Conservation (phyloP, 2,888 invertebrate genomes). For the Cantharis flavilabris region DNA sequence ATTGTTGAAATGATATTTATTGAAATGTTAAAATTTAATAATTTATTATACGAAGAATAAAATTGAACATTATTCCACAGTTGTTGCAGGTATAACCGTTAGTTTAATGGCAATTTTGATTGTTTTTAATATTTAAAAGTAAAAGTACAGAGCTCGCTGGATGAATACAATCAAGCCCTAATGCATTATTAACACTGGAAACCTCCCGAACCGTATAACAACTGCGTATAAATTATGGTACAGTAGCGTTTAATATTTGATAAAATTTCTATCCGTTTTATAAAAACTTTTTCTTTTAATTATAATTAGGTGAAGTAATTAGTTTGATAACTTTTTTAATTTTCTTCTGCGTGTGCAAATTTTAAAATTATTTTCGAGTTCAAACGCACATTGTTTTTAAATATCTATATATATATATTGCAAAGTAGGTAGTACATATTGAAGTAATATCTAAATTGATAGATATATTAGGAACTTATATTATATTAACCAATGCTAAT, state of each 20-base stretch:
- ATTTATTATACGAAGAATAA: not conserved
- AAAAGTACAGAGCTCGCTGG: conserved; percentile 11
- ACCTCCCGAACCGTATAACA: conserved; percentile 9
- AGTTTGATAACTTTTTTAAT: not conserved
- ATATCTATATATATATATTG: not conserved
- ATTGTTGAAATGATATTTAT: not conserved
- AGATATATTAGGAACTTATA: not conserved
- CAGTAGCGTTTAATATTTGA: not conserved
- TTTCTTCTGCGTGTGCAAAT: not conserved
- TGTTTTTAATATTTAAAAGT: conserved; percentile 16
- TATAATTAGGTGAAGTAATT: not conserved
- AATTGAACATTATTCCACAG: not conserved
- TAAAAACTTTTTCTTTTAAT: not conserved
- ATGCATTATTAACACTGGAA: conserved; percentile 19
- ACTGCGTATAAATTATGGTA: not conserved
- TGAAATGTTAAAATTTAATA: not conserved
- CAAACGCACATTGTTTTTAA: not conserved
- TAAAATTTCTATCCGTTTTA: not conserved
- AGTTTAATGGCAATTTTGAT: not conserved
- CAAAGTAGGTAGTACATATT: not conserved
- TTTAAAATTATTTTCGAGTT: not conserved
- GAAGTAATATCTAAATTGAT: no score
- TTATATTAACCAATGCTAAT: not conserved
- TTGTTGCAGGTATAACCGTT: not conserved
- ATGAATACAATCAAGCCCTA: conserved; percentile 21